Base-by-base conservation (phyloP, 2,888 invertebrate genomes). In the Ophion slaviceki region DNA sequence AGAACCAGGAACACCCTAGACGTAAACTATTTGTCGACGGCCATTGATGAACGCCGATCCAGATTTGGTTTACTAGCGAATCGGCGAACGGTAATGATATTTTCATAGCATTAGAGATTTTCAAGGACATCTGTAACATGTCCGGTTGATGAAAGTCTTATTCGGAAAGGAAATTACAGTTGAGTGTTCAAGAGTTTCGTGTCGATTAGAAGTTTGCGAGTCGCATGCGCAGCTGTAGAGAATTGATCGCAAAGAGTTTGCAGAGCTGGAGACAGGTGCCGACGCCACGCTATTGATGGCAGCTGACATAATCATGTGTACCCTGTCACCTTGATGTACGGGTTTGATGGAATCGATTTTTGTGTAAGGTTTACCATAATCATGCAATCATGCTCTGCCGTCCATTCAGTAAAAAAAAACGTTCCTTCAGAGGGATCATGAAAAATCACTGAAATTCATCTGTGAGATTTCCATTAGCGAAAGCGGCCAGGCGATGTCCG, bases 241-340 rank as follows among this genome's bases (percentile, higher is more conserved):
- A 57, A 71, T 88, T 14, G 82, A 88, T 78, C 72, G 82, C 2
- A 89, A 76, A 40, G 90, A 91, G 20, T 32, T 86, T 3, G 57
- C 32, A 4, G 92, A 88, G 68, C 68, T 91, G 8, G 89, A 90
- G 75, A 88, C 91, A 45, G 89, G 90, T 5, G 88, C 93, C 0
- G 93, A 94, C 84, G 90, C 88, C 11, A 87, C 86, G 75, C 90
- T 94, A 89, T 93, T 97, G 36, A 93, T 94, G 64, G 94, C 95
- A 83, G 96, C 97, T 0, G 95, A 97, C 90, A 95, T 97, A 89
- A 95, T 97, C 83, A 96, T 96, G 88, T 96, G 96, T 75, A 97
- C 97, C 11, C 95, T 97, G 36, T 95, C 96, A 57, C 96, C 94
- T 0, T 94, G 95, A 86, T 93, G 90, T 61, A 92, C 92, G 2